A percentile compares a stretch with the other conserved stretches of the same genome.
phyloP scores from a whole-genome alignment of 2,113 vertebrate genomes.

The Emberiza fucata region DNA sequence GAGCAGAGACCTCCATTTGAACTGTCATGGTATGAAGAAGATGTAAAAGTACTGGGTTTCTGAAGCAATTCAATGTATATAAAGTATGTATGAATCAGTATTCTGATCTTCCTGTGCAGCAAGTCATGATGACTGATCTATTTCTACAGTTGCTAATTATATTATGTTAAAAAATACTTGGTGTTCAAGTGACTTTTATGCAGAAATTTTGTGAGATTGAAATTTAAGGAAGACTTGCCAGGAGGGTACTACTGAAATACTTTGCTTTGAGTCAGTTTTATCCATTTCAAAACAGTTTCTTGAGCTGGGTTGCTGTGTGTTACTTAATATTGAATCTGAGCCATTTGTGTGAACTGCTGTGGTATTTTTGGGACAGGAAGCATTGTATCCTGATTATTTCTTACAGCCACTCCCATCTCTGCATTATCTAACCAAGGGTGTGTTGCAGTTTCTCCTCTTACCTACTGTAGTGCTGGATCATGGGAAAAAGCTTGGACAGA shows the following conservation, averaged over 20 bases:
- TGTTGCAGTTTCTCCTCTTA: neutral
- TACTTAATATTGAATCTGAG: neutral
- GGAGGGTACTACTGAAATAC: conserved; percentile 14
- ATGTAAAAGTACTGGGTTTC: neutral
- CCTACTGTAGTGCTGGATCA: neutral
- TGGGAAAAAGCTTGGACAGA: neutral
- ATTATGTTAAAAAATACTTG: conserved; percentile 39
- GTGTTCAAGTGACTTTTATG: conserved; percentile 36
- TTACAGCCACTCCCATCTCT: neutral
- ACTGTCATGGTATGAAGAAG: neutral
- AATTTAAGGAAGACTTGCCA: neutral
- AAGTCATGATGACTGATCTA: conserved; percentile 57
- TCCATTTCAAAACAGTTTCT: conserved; percentile 23
- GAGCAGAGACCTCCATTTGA: neutral
- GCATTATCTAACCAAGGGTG: neutral
- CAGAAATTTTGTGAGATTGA: neutral
- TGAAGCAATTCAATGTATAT: conserved; percentile 20
- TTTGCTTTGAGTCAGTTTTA: conserved; percentile 15
- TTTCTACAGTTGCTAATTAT: conserved; percentile 59
- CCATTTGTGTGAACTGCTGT: neutral
- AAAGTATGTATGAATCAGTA: conserved; percentile 55
- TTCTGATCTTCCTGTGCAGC: conserved; percentile 32
- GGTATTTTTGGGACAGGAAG: neutral
- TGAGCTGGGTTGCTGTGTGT: neutral
- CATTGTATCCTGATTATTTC: neutral